Base-by-base conservation (phyloP, 1,140 invertebrate species). In the Orchesella cincta region DNA sequence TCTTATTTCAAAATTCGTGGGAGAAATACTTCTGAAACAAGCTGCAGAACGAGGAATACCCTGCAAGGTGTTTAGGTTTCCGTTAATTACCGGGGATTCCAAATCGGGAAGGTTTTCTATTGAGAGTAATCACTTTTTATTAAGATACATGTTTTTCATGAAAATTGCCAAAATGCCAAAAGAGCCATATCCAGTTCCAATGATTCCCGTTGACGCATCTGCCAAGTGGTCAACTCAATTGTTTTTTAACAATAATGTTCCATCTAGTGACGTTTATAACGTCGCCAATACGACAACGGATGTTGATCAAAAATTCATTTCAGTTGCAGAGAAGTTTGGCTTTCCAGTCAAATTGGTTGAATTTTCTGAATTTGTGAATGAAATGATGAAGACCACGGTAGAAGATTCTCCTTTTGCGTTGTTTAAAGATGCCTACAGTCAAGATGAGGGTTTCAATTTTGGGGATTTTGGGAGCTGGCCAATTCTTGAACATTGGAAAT, bases 1-100 rank as follows among this genome's bases (percentile, higher is more conserved):
- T 31, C 3, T 28, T 28, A 73, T 77, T 34, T 73, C 76, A 1
- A 77, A 77, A 73, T 77, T 71, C 36, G 35, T 77, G 33, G 31
- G 36, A 12, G 76, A 77, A 46, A 52, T 54, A n/a, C 46, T 77
- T 1, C 14, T 77, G 0, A 28, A 35, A 18, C 29, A 35, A 14
- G 70, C 71, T 20, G 35, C 57, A 0, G 70, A 77, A 26, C 18
- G 70, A 31, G 71, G 71, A n/a, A 73, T 77, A 3, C 70, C 76
- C 3, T 52, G 34, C 23, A 74, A 73, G 36, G 5, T 28, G 14
- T 73, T 73, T 28, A 73, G 71, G 29, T 46, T 73, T 51, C 71
- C 71, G 14, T 28, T 73, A 5, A 51, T 73, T 5, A n/a, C 35
- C 36, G 71, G 71, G 34, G 34, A 51, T 26, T 23, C 14, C n/a